A percentile compares a stretch with the other conserved stretches of the same genome.
Conservation (phyloP, 2,797 vertebrate genomes). For the Sarcoramphus papa region DNA sequence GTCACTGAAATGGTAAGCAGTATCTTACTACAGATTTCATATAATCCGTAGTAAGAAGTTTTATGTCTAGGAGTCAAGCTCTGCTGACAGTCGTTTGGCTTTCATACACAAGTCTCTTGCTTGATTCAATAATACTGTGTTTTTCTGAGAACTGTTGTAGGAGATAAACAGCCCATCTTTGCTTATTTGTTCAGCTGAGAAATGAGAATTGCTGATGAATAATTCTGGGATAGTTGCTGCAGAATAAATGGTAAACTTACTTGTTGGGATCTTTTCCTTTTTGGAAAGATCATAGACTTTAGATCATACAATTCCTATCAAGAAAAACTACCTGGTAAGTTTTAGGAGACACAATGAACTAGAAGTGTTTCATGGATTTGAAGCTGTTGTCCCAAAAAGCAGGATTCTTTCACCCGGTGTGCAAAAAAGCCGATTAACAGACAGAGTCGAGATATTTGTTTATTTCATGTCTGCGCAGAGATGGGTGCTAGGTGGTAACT, state of each 20-base stretch:
- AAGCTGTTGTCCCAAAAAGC: background rate
- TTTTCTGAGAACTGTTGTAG: background rate
- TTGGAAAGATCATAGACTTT: background rate
- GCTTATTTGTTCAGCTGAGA: background rate
- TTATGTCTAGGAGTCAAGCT: background rate
- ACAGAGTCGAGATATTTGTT: too few relatives aligned
- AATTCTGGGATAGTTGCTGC: background rate
- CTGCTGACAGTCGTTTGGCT: background rate
- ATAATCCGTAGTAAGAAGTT: background rate
- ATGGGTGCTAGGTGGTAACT: too few relatives aligned
- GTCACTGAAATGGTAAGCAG: background rate
- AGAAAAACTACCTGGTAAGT: background rate
- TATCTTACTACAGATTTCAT: background rate
- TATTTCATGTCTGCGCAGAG: too few relatives aligned
- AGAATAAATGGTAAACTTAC: background rate
- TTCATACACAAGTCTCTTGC: background rate
- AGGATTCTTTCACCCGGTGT: too few relatives aligned
- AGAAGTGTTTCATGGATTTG: background rate
- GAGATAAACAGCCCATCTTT: background rate
- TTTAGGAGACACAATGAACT: background rate
- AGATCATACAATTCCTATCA: background rate
- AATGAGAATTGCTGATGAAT: background rate
- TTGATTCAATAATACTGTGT: background rate
- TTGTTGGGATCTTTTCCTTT: background rate
- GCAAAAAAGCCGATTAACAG: too few relatives aligned